Evolutionary conservation across 2,888 invertebrate species (phyloP).

Genomic region (Dryocosmus kuriphilus): DNA sequence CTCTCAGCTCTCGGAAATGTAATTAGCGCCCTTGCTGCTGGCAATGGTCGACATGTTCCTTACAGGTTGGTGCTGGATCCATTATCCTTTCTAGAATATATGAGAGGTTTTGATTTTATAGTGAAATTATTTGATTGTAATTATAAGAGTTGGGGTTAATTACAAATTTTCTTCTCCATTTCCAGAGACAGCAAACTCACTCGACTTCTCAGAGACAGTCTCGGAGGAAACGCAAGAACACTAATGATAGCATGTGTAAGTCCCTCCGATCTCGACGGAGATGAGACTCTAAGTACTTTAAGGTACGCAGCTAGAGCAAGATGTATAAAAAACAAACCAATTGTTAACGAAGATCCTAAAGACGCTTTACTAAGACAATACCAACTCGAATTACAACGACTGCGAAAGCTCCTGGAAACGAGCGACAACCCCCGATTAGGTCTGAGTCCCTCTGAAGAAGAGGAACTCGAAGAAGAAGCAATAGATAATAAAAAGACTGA

Average conservation of each 20-base stretch:
- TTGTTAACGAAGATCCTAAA: conserved; percentile 93
- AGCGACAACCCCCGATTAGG: conserved; percentile 57
- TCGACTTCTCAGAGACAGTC: conserved; percentile 87
- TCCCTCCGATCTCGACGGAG: conserved; percentile 90
- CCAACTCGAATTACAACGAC: conserved; percentile 88
- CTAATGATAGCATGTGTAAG: conserved; percentile 93
- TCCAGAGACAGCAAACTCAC: conserved; percentile 92
- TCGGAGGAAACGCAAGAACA: conserved; percentile 93
- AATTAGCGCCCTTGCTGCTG: conserved; percentile 90
- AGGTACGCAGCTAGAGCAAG: conserved; percentile 92
- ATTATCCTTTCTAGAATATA: neutral
- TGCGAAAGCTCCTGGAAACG: conserved; percentile 81
- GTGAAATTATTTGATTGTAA: too few species aligned
- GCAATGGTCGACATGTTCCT: conserved; percentile 87
- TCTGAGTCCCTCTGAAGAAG: conserved; percentile 40
- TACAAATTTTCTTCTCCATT: conserved; percentile 18
- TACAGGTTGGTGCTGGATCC: conserved; percentile 74
- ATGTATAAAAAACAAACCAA: conserved; percentile 91
- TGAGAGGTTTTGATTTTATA: too few species aligned
- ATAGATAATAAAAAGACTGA: neutral
- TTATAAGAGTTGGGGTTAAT: too few species aligned
- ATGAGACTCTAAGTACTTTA: conserved; percentile 90
- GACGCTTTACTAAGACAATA: conserved; percentile 91
- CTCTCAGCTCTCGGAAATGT: conserved; percentile 93
- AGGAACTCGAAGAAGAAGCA: conserved; percentile 50